Conservation (phyloP, 2,888 invertebrate genomes). For the Megalurothrips usitatus region DNA sequence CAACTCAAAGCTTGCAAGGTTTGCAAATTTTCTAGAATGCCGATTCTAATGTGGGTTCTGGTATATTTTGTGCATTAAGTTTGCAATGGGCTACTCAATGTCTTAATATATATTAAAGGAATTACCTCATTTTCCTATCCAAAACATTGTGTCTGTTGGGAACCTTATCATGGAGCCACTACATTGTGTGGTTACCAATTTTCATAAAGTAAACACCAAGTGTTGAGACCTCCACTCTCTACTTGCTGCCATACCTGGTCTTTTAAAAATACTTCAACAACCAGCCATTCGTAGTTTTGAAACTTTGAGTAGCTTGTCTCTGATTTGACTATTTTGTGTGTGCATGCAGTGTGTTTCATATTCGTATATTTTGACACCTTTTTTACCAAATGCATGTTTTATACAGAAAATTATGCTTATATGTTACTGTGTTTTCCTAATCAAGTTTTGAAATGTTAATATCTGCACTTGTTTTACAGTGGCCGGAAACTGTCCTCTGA, state of each 20-base stretch:
- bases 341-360: neutral
- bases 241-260: neutral
- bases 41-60: neutral
- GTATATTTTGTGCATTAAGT: neutral
- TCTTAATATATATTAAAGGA: neutral
- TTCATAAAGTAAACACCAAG: neutral
- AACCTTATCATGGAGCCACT: no score
- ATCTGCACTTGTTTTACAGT: neutral
- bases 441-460: neutral
- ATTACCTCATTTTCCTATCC: neutral
- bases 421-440: neutral
- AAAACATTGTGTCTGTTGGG: neutral
- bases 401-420: neutral
- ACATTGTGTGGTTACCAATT: neutral
- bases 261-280: no score
- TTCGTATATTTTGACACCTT: neutral
- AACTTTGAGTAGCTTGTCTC: constrained; percentile 1
- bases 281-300: neutral
- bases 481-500: constrained; percentile 19
- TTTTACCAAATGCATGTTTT: neutral
- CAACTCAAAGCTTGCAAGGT: constrained; percentile 15
- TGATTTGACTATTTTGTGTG: neutral
- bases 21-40: constrained; percentile 19
- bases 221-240: neutral
- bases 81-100: neutral